Conservation (phyloP, 2,797 vertebrate genomes). For the Oreortyx pictus region DNA sequence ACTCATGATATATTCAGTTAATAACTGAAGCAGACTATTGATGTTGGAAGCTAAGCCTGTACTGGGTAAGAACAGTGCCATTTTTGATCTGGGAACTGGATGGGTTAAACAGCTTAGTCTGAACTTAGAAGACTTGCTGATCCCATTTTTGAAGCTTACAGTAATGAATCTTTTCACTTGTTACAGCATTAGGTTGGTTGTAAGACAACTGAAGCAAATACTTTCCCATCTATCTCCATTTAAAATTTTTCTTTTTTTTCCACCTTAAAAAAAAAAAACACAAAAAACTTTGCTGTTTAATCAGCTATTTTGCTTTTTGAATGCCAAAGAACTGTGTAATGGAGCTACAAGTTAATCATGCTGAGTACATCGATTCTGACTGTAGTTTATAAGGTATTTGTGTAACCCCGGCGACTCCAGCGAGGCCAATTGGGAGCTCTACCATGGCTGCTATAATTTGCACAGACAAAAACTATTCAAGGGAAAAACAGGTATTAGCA, state of each 20-base stretch:
- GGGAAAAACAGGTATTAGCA: not conserved
- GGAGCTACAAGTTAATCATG: not conserved
- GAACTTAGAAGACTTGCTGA: not conserved
- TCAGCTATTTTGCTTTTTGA: not conserved
- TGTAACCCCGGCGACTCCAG: not conserved
- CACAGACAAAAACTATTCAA: not conserved
- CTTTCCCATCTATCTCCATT: not conserved
- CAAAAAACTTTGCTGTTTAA: not conserved
- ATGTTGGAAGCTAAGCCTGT: not conserved
- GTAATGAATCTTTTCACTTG: not conserved
- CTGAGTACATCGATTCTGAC: not conserved
- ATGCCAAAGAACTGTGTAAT: not conserved
- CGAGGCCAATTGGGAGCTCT: not conserved
- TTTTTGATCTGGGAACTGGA: not conserved
- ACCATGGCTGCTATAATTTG: not conserved
- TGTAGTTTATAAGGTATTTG: not conserved
- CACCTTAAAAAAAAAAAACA: not conserved
- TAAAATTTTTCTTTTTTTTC: not conserved
- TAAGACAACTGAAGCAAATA: not conserved
- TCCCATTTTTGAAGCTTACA: not conserved
- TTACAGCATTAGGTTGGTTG: not conserved
- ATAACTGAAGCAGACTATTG: not conserved
- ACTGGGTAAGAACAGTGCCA: not conserved
- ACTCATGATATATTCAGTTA: not conserved
- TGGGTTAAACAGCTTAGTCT: not conserved